phyloP scores from a whole-genome alignment of 2,113 vertebrate species.

The Prunella fulvescens region DNA sequence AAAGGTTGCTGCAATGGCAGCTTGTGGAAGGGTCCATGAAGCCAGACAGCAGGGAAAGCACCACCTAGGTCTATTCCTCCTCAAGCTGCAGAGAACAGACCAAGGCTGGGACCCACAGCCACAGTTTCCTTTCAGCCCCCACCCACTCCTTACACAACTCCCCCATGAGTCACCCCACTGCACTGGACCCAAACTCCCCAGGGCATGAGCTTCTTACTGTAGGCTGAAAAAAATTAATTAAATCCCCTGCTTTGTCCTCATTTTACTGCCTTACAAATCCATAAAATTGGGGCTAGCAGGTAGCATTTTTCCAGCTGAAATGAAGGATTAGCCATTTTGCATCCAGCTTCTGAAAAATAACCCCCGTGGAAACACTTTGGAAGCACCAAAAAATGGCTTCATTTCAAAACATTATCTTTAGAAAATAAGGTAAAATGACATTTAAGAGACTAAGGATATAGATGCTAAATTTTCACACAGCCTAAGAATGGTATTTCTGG shows the following conservation, averaged over 20 bases:
- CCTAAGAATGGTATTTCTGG: neutral
- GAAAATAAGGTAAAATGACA: neutral
- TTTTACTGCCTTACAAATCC: neutral
- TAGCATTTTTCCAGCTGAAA: neutral
- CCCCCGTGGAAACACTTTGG: neutral
- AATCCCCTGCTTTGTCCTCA: neutral
- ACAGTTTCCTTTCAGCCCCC: neutral
- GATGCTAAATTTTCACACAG: neutral
- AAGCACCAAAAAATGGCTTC: neutral
- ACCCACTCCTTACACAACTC: neutral
- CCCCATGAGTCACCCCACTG: accelerated
- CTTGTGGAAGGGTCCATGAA: neutral
- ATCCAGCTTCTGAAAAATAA: neutral
- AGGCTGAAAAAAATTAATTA: neutral
- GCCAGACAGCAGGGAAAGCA: neutral
- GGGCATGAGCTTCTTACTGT: accelerated
- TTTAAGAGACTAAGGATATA: neutral
- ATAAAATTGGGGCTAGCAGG: neutral
- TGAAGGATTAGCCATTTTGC: neutral
- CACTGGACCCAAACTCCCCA: neutral
- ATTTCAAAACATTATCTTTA: neutral
- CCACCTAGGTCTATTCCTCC: accelerated
- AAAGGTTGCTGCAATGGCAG: neutral
- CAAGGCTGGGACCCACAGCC: neutral
- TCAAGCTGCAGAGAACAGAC: neutral